Percentiles rank a stretch among this genome's conserved stretches.
Conservation (phyloP, 2,888 invertebrate genomes). For the Rhopalosiphum nymphaeae region DNA sequence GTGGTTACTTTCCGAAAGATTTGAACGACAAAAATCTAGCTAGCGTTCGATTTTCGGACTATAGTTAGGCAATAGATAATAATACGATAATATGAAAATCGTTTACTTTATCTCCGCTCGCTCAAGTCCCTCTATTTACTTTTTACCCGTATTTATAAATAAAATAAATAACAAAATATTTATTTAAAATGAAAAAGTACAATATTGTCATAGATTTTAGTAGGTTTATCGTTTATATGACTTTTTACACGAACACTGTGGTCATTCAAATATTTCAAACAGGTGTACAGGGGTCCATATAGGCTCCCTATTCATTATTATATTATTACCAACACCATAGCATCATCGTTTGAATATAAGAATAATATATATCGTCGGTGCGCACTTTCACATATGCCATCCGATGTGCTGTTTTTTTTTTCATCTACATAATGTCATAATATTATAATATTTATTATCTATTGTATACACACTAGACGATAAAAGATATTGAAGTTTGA, state of each 20-base stretch:
- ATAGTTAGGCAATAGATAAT: not conserved
- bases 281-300: no score
- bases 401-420: not conserved
- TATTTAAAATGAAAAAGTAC: not conserved
- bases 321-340: not conserved
- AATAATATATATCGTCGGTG: not conserved
- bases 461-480: not conserved
- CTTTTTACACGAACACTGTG: not conserved
- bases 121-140: conserved; percentile 24
- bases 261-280: no score
- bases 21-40: not conserved
- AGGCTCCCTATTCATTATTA: not conserved
- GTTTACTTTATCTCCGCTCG: conserved; percentile 41
- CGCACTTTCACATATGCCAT: not conserved
- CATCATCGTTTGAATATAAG: not conserved
- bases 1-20: not conserved
- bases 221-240: not conserved
- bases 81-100: not conserved
- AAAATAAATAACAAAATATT: not conserved
- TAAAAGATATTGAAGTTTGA: not conserved
- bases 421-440: not conserved
- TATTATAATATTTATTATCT: not conserved
- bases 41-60: not conserved
- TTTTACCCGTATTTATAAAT: not conserved
- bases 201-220: not conserved